These are phyloP conservation scores for Octonoba sinensis DNA, from an alignment of 2,888 invertebrate species.

Conservation along the genomic window DNA sequence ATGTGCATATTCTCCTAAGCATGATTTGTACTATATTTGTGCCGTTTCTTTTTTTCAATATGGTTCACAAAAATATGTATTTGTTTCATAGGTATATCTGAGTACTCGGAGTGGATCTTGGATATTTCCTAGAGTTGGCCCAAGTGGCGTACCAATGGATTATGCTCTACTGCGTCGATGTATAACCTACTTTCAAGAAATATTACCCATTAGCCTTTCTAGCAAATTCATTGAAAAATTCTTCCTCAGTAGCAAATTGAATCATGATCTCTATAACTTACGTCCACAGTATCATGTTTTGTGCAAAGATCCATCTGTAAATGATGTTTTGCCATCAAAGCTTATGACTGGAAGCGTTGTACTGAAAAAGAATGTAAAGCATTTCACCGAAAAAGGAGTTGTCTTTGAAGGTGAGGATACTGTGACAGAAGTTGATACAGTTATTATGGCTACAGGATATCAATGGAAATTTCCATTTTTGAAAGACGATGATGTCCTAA, in stretches of 20 bases:
- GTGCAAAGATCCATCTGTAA: constrained; percentile 69
- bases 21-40: too few relatives aligned
- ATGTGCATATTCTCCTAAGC: too few relatives aligned
- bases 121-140: constrained; percentile 43
- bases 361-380: constrained; percentile 69
- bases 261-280: constrained; percentile 71
- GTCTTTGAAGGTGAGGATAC: constrained; percentile 69
- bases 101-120: constrained; percentile 44
- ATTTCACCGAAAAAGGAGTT: constrained; percentile 68
- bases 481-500: constrained; percentile 64
- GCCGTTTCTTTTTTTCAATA: too few relatives aligned
- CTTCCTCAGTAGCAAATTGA: constrained; percentile 43
- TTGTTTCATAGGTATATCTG: constrained; percentile 26
- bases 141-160: constrained; percentile 40
- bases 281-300: constrained; percentile 70
- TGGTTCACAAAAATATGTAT: too few relatives aligned
- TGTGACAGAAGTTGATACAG: constrained; percentile 69
- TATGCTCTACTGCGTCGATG: constrained; percentile 28
- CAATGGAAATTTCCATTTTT: constrained; percentile 70
- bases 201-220: constrained; percentile 27
- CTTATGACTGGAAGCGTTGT: constrained; percentile 70
- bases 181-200: constrained; percentile 35
- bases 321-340: constrained; percentile 72
- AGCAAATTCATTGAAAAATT: constrained; percentile 39
- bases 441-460: constrained; percentile 70